Evolutionary conservation across 2,113 vertebrate genomes (phyloP).

Genomic region (Haemorhous mexicanus): DNA sequence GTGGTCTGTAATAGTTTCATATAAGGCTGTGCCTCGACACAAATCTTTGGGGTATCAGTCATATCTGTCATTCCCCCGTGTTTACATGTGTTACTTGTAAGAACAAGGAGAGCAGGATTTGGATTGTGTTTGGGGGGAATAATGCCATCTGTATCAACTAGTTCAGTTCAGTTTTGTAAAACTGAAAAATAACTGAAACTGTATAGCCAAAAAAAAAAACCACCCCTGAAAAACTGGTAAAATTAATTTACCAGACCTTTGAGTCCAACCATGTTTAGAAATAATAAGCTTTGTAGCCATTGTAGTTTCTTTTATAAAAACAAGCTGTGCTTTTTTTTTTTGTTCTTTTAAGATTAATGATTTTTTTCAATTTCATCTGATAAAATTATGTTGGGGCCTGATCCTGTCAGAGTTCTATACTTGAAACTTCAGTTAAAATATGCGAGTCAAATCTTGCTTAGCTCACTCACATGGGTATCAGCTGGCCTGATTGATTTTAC

Average conservation of each 20-base stretch:
- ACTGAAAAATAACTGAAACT: background rate
- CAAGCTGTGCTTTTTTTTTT: background rate
- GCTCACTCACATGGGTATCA: background rate
- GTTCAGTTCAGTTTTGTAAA: background rate
- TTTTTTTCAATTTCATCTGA: background rate
- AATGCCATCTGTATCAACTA: background rate
- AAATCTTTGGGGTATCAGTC: background rate
- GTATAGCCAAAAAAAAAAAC: background rate
- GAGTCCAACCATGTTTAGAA: background rate
- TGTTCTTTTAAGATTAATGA: background rate
- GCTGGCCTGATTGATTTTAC: conserved; percentile 33
- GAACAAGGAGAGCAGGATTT: background rate
- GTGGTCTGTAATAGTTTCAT: background rate
- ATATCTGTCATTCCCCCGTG: background rate
- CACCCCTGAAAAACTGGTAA: background rate
- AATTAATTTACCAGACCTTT: background rate
- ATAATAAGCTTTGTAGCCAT: background rate
- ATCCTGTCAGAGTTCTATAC: background rate
- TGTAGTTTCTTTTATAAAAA: background rate
- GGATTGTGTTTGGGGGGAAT: background rate
- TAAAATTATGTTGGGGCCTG: background rate
- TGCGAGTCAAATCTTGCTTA: background rate
- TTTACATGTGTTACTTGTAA: background rate
- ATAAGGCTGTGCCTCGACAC: background rate
- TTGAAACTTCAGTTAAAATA: background rate